Base-by-base conservation (phyloP, 2,113 vertebrate species). In the Alosa alosa region DNA sequence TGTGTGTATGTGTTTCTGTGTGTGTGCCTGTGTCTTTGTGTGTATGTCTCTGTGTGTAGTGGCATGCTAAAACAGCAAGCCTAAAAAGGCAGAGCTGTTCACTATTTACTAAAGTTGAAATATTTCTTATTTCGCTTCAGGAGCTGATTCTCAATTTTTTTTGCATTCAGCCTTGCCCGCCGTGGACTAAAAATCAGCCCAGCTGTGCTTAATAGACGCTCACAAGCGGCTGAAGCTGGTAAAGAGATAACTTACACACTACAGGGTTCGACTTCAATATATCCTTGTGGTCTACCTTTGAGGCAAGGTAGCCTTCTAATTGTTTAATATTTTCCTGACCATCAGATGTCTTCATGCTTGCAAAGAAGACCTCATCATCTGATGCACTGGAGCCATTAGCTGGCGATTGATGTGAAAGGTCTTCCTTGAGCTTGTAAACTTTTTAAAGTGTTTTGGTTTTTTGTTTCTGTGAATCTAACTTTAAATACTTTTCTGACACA, bases 361-460 rank as follows among this genome's bases (percentile, higher is more conserved):
- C 52, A 87, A 87, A 87, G 78, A 82, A 52, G 86, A 84, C 78
- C 81, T 87, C 83, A 9, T 87, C 86, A 22, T 85, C 81, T 47
- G 81, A 87, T 31, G 55, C 83, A 81, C 52, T 84, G 31, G 83
- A 82, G 31, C 31, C 31, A 31, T 31, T 31, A 31, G 31, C 31
- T 31, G 31, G 31, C 31, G 31, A 31, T 31, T 31, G 31, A 31
- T 31, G 31, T 31, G 31, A 31, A 31, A 31, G 31, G 31, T 31
- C 31, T 31, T 31, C 31, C 31, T n/a, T 52, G 13, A 83, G 52
- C 15, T 72, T 47, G 22, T 57, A 72, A 83, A 18, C 55, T n/a
- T 68, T 72, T 86, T 44, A n/a, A 64, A 55, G 49, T 82, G 60
- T 39, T 41, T 57, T 25, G 25, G 36, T 3, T 84, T 60, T 84